Evolutionary conservation across 2,113 vertebrate genomes (phyloP), one percentile per base, ranked within the genome.

Genomic region (Neolamprologus fasciatus): DNA sequence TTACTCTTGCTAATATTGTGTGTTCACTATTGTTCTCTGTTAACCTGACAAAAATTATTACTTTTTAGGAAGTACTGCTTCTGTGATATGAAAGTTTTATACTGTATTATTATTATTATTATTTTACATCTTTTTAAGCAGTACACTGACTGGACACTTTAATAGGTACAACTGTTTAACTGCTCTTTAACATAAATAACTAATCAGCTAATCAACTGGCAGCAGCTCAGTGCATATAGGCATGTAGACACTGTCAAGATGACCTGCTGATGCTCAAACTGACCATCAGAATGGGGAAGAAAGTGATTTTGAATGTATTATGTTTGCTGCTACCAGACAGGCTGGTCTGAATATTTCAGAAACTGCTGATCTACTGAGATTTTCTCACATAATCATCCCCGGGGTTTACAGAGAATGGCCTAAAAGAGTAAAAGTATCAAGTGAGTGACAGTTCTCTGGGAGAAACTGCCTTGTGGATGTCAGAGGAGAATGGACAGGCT

Each of bases 171-270:
- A 23, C 8, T 45, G 37, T 26, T 73, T 23, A 26, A 45, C 21
- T 45, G 21, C 66, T 73, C 21, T 45, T 73, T 73, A 73, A 26
- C 13, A 10, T 37, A 45, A 73, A 73, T 45, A 73, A 45, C 21
- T 26, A 45, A 2, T 26, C 21, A 45, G 0, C 0, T 37, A 4
- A 26, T 45, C 40, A 45, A 9, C 7, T 73, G 37, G 21, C 40
- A 26, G 40, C 40, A 73, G 40, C 68, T 45, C 40, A 73, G 13
- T 45, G 37, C 21, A 73, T 42, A 9, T 71, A 71, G 5, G 35
- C 35, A 42, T 16, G 35, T 42, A 71, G 1, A 42, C 66, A 71
- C 37, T 14, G 37, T 71, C 12, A 68, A 40, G 63, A 40, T 21
- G 7, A 13, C 12, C 37, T 26, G 21, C 37, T 23, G 66, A 73